Evolutionary conservation across 1,140 invertebrate genomes (phyloP).

Genomic region (Drosophila bocki): DNA sequence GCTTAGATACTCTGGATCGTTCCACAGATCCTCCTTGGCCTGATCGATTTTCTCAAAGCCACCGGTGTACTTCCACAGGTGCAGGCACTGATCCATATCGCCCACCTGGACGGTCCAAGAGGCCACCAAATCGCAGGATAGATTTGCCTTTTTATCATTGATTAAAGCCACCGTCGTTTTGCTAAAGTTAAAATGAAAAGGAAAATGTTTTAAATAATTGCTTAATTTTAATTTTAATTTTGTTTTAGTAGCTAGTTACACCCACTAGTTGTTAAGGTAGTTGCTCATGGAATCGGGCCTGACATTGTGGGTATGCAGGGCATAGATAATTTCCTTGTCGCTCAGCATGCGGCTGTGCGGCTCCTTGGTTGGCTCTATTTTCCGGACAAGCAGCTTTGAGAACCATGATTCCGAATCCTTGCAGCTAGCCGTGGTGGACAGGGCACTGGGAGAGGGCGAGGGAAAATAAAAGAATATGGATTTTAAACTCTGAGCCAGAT

Average conservation of each 20-base stretch:
- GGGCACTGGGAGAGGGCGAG: conserved; percentile 24
- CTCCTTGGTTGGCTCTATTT: conserved; percentile 97
- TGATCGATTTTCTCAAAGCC: conserved; percentile 95
- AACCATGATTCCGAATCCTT: conserved; percentile 91
- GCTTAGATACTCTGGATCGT: conserved; percentile 91
- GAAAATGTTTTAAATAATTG: not conserved
- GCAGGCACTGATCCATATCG: conserved; percentile 98
- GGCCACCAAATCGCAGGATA: conserved; percentile 91
- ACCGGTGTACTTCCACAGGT: conserved; percentile 97
- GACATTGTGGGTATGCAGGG: conserved; percentile 97
- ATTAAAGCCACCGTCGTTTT: conserved; percentile 92
- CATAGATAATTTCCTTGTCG: conserved; percentile 97
- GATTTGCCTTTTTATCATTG: conserved; percentile 89
- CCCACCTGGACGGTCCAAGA: conserved; percentile 97
- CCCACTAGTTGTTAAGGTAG: conserved; percentile 96
- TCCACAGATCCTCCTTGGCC: conserved; percentile 90
- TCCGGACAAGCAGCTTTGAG: conserved; percentile 94
- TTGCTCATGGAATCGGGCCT: conserved; percentile 93
- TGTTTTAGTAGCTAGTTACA: conserved; percentile 53
- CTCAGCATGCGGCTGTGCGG: conserved; percentile 97
- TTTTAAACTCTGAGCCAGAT: conserved; percentile 4
- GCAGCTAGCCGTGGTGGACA: conserved; percentile 61
- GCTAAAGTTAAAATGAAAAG: conserved; percentile 86
- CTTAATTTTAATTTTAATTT: not conserved
- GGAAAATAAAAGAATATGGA: not conserved